Evolutionary conservation across 1,140 invertebrate species (phyloP).

Genomic region (Ceratina australensis): DNA sequence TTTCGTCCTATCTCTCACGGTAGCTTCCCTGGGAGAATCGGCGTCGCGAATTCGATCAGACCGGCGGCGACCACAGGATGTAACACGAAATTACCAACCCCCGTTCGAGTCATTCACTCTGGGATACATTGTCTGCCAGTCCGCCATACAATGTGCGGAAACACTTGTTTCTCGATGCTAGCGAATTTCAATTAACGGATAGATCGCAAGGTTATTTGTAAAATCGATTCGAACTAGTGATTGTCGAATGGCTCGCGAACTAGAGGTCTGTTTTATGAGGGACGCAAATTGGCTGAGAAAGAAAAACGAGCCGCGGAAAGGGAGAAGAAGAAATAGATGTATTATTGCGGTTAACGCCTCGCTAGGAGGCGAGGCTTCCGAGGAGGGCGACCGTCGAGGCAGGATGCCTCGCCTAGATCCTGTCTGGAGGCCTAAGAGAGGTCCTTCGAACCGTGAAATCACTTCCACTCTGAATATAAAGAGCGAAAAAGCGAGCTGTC

Average conservation of each 20-base stretch:
- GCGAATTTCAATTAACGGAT: no score
- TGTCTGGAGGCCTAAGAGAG: slow-evolving; percentile 69
- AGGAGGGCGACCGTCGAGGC: slow-evolving; percentile 42
- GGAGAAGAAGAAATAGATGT: slow-evolving; percentile 9
- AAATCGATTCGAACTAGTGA: slow-evolving; percentile 14
- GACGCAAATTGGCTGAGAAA: not conserved
- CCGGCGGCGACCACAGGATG: slow-evolving; percentile 27
- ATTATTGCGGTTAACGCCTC: slow-evolving; percentile 12
- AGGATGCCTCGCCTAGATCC: slow-evolving; percentile 78
- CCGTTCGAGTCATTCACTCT: no score
- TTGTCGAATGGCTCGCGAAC: not conserved
- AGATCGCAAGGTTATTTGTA: no score
- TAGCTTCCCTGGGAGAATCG: slow-evolving; percentile 44
- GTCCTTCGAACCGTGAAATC: slow-evolving; percentile 76
- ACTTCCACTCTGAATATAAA: slow-evolving; percentile 73
- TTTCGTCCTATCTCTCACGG: slow-evolving; percentile 53
- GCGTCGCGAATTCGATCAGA: slow-evolving; percentile 59
- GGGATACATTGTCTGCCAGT: no score
- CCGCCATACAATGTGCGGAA: no score
- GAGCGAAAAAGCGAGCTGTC: slow-evolving; percentile 62
- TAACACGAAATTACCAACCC: no score
- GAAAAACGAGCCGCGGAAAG: not conserved
- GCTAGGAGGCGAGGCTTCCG: slow-evolving; percentile 21
- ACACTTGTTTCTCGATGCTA: no score
- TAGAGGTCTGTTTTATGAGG: not conserved